These are phyloP conservation scores for Urocynchramus pylzowi DNA, from an alignment of 2,113 vertebrate genomes.

Conservation along the genomic window DNA sequence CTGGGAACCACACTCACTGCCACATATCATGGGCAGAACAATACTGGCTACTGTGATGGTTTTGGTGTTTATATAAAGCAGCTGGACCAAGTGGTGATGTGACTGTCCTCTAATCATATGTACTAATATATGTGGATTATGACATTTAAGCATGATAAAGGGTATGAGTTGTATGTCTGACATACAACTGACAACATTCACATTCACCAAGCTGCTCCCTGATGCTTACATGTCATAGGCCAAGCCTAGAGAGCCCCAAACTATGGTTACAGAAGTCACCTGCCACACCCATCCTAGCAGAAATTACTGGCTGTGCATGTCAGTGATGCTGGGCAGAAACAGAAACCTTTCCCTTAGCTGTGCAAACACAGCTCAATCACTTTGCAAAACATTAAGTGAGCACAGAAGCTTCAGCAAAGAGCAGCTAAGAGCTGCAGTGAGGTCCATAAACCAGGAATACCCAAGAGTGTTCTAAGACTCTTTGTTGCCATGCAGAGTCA, in stretches of 20 bases:
- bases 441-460: background rate
- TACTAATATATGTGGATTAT: background rate
- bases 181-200: too few species aligned
- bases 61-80: background rate
- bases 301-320: background rate
- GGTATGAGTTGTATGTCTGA: background rate
- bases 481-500: background rate
- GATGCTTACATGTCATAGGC: background rate
- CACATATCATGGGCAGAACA: rapidly evolving
- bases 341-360: background rate
- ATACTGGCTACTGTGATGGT: too few species aligned
- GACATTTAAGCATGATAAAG: background rate
- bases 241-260: background rate
- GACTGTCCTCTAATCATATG: background rate
- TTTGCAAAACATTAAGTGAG: background rate
- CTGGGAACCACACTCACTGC: background rate
- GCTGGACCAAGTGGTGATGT: background rate
- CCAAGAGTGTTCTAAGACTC: background rate
- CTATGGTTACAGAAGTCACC: background rate
- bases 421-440: background rate
- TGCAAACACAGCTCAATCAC: background rate
- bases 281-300: background rate
- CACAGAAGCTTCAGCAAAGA: background rate
- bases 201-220: background rate
- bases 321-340: background rate